These are phyloP conservation scores for Synaphobranchus kaupii DNA, from an alignment of 2,797 vertebrate genomes.

Conservation along the genomic window DNA sequence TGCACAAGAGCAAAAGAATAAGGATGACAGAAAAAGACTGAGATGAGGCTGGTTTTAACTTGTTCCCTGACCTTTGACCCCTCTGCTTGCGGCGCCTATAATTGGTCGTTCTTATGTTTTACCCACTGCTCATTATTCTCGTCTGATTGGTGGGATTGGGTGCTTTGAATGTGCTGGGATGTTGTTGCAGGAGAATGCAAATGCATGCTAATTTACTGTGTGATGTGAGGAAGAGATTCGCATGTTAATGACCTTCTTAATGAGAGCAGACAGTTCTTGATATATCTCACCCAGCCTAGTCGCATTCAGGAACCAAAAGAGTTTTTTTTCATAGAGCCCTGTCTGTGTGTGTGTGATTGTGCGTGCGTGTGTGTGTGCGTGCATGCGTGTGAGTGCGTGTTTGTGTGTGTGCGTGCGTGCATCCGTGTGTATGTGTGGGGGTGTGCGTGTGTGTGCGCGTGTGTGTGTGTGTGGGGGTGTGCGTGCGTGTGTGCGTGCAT, in stretches of 20 bases:
- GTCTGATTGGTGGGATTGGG: background rate
- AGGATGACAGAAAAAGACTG: background rate
- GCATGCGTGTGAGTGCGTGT: background rate
- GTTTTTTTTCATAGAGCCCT: background rate
- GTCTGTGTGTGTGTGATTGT: background rate
- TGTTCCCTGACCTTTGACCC: background rate
- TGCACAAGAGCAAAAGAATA: background rate
- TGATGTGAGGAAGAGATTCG: conserved; percentile 7
- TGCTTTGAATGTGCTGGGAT: background rate
- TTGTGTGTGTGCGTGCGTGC: background rate
- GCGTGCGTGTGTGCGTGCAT: background rate
- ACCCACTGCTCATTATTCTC: background rate
- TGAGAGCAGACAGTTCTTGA: background rate
- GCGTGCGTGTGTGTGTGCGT: background rate
- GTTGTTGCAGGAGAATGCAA: conserved; percentile 13
- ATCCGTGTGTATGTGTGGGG: background rate
- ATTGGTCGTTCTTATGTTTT: background rate
- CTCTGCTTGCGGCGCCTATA: background rate
- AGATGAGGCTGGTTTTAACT: background rate
- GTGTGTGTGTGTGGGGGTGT: background rate
- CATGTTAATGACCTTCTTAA: conserved; percentile 17
- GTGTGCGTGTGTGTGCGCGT: too few relatives aligned
- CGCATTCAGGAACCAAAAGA: background rate
- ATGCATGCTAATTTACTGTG: conserved; percentile 16
- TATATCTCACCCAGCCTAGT: background rate